Conservation (phyloP, 2,888 invertebrate species). For the Notodonta dromedarius region DNA sequence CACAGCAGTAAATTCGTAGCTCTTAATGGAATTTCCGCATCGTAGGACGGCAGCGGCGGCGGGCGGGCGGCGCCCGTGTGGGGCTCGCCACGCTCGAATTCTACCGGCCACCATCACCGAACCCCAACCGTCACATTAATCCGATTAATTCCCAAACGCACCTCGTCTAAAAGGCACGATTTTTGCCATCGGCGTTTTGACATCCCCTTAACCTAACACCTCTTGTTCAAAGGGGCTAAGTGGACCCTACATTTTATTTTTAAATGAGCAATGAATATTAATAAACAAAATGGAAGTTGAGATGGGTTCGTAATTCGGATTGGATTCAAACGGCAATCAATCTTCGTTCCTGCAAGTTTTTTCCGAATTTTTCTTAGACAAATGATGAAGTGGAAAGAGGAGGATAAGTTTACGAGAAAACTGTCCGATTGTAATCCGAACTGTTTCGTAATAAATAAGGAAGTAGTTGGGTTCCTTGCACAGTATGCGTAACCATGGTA, state of each 20-base stretch:
- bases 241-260: constrained; percentile 64
- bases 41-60: constrained; percentile 48
- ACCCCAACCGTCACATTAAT: constrained; percentile 61
- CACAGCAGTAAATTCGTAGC: constrained; percentile 62
- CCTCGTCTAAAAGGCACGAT: constrained; percentile 64
- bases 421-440: not conserved
- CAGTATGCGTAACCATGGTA: too few species aligned
- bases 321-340: constrained; percentile 50
- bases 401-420: constrained; percentile 5
- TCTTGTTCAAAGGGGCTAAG: constrained; percentile 57
- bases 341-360: constrained; percentile 47
- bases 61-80: constrained; percentile 37
- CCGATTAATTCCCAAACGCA: constrained; percentile 72
- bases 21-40: constrained; percentile 77
- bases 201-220: constrained; percentile 64
- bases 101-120: constrained; percentile 16
- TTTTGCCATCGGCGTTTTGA: constrained; percentile 74
- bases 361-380: constrained; percentile 48
- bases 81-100: constrained; percentile 26
- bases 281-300: constrained; percentile 60
- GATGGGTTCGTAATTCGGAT: constrained; percentile 44
- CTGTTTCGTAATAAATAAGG: constrained; percentile 1
- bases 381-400: constrained; percentile 47
- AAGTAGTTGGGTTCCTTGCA: not conserved
- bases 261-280: constrained; percentile 78